Base-by-base conservation (phyloP, 2,113 vertebrate genomes). In the Hippolais icterina region DNA sequence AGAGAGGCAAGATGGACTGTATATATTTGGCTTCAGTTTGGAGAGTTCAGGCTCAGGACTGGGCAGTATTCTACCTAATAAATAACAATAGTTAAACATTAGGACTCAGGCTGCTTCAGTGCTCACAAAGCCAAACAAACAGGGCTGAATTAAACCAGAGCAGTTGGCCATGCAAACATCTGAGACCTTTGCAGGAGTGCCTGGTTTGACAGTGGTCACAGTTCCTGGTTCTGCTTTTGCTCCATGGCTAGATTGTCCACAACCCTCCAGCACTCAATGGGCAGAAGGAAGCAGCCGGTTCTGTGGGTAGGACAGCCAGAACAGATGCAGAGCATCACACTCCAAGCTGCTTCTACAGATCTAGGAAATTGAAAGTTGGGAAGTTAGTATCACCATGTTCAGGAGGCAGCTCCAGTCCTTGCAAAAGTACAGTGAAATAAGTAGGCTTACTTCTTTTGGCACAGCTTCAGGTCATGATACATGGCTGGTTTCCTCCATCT, bases 41-140 rank as follows among this genome's bases (percentile, higher is more conserved):
- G 56, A 90, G 65, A 90, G 41, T 78, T 96, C 76, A 88, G 75
- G 47, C 60, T 54, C 76, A 53, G 60, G 60, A 83, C 92, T 83
- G 88, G 87, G 60, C 69, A 78, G 88, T 28, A 52, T 86, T 80
- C 44, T 88, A 70, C 66, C 64, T 90, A 80, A 94, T 90, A 97
- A 92, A 94, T 96, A 95, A 90, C 63, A 92, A 44, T 78, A 74
- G 71, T 77, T 90, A 77, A 65, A 83, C 68, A 60, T 1, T 63
- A 21, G 47, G 71, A 59, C 19, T 86, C 28, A 31, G 0, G 0
- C n/a, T 77, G 39, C 42, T 95, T 71, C 39, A 16, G 29, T 44
- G 12, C 53, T 93, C 47, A 41, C 44, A 81, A 81, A 89, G 69
- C 41, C 37, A 27, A 44, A 71, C 20, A 79, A 66, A 78, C 39